phyloP scores from a whole-genome alignment of 2,113 vertebrate genomes.

The Fregata magnificens region DNA sequence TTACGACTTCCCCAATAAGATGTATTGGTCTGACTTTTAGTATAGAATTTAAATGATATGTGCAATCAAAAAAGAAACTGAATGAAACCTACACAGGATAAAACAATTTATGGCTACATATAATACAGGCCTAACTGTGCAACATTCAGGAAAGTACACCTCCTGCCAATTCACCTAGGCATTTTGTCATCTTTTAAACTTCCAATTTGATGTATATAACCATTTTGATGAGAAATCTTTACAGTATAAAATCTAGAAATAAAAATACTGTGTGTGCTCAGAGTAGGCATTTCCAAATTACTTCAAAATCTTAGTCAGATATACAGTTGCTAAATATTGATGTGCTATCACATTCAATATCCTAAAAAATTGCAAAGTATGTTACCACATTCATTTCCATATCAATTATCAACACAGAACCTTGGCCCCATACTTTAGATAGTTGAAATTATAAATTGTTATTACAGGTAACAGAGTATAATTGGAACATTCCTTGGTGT shows the following conservation, averaged over 20 bases:
- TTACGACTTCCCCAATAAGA: neutral
- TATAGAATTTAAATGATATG: neutral
- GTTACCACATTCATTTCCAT: slow-evolving; percentile 5
- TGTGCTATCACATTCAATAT: neutral
- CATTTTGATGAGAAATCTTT: neutral
- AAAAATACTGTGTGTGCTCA: neutral
- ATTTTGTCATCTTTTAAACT: neutral
- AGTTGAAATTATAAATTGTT: slow-evolving; percentile 64
- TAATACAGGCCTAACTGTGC: neutral
- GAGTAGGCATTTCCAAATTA: neutral
- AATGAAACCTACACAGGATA: neutral
- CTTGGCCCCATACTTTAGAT: slow-evolving; percentile 22
- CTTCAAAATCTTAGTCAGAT: slow-evolving; percentile 20
- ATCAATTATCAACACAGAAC: slow-evolving; percentile 55
- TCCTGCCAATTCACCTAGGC: neutral
- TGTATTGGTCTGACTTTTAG: neutral
- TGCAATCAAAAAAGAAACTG: neutral
- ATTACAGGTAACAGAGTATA: slow-evolving; percentile 69
- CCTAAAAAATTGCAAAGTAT: slow-evolving; percentile 5
- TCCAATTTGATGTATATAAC: neutral
- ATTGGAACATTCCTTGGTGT: slow-evolving; percentile 67
- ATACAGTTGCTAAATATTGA: neutral
- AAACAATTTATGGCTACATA: neutral
- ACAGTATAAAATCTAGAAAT: neutral
- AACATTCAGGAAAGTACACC: neutral